Base-by-base conservation (phyloP, 2,797 vertebrate species). In the Leucoraja ocellata region DNA sequence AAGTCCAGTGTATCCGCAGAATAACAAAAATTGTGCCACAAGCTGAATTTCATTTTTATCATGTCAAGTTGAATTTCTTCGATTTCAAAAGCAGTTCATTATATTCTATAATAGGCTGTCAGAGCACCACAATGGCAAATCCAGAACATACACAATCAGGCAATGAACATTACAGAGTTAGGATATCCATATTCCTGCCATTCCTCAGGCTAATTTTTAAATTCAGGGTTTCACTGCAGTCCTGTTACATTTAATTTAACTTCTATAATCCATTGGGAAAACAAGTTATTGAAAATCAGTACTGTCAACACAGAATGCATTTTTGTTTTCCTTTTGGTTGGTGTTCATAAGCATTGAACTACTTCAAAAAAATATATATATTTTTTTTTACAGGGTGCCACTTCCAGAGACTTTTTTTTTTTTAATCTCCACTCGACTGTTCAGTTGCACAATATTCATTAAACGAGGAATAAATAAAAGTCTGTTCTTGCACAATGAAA, bases 121-220 rank as follows among this genome's bases (percentile, higher is more conserved):
- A 98, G 97, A 97, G 96, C 95, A 95, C 93, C 95, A 94, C 93
- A 94, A 96, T 96, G 96, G 96, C 96, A 95, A 97, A 96, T 96
- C 96, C 97, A 95, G 97, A 98, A 97, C 97, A 97, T 95, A 95
- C 97, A 97, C 97, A 97, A 97, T 96, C 97, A 97, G 98, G 97
- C 96, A 97, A 97, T 96, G 96, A 95, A 95, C 96, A 96, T 97
- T 96, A 97, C 97, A 96, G 94, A 94, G 96, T 97, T 96, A 97
- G 96, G 97, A 96, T 97, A 96, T 95, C 94, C 96, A 96, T 96
- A 96, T 97, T 97, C 94, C 97, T 96, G 96, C 95, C 95, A 96
- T 95, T 94, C 96, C 97, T 97, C 95, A 94, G 97, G 97, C 97
- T 97, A 97, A 97, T 97, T 97, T 97, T 96, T 92, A 98, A 98